Evolutionary conservation across 23 tunicate species (phyloP).

Genomic region (Corella eumyota): DNA sequence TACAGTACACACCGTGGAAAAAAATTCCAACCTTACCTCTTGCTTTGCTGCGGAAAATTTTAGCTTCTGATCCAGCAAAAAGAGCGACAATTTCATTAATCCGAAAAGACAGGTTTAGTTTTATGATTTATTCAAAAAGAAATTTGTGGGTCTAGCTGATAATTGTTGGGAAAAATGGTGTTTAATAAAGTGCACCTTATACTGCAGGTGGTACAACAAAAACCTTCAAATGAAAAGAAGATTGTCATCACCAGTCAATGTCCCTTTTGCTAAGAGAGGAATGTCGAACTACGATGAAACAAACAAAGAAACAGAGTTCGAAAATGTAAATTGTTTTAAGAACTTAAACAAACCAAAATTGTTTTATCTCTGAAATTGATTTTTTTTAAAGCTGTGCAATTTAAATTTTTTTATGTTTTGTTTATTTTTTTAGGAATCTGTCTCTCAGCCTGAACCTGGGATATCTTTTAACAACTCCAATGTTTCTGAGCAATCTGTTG

Average conservation of each 20-base stretch:
- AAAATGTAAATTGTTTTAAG: no score
- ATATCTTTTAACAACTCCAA: conserved; percentile 8
- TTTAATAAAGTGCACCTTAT: background rate
- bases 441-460: conserved; percentile 78
- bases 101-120: conserved; percentile 51
- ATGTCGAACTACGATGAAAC: background rate
- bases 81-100: conserved; percentile 30
- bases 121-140: background rate
- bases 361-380: no score
- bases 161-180: no score
- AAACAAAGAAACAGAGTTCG: no score
- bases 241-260: conserved; percentile 44
- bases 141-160: background rate
- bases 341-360: no score
- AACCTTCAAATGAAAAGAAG: conserved; percentile 54
- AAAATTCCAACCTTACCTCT: conserved; percentile 69
- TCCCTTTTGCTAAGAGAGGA: conserved; percentile 33
- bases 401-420: no score
- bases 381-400: no score
- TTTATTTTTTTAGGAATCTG: conserved; percentile 23
- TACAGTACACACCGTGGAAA: conserved; percentile 72
- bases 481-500: conserved; percentile 68
- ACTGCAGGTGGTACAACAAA: conserved; percentile 54
- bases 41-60: conserved; percentile 51
- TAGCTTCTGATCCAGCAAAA: conserved; percentile 21